These are phyloP conservation scores for Sinotaia quadrata DNA, from an alignment of 2,888 invertebrate genomes.

Conservation along the genomic window DNA sequence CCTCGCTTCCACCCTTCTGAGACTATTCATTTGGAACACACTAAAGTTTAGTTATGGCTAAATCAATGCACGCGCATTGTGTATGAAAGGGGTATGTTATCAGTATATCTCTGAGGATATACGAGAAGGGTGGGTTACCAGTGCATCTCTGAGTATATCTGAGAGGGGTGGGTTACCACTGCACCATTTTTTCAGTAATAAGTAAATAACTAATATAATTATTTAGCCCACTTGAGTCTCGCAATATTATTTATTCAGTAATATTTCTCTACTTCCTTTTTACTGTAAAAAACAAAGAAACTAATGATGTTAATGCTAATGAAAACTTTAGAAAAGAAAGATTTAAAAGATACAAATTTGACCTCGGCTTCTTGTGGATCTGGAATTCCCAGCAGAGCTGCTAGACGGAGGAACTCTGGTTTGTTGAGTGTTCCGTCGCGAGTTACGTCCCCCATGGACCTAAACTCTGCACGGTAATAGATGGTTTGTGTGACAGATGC, in stretches of 20 bases:
- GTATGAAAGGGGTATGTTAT: no score
- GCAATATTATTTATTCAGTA: not conserved
- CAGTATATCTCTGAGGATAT: no score
- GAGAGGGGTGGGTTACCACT: no score
- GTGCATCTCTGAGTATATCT: no score
- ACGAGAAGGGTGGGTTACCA: no score
- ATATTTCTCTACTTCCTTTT: not conserved
- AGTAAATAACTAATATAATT: not conserved
- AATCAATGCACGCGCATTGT: no score
- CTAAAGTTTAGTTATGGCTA: no score
- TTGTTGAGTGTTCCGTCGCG: conserved; percentile 13
- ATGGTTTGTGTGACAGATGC: not conserved
- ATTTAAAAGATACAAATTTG: not conserved
- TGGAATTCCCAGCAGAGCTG: conserved; percentile 22
- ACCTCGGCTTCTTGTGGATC: not conserved
- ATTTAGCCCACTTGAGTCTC: no score
- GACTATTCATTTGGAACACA: no score
- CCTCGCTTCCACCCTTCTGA: no score
- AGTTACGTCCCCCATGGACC: conserved; percentile 27
- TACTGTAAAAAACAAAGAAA: no score
- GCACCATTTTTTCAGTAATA: not conserved
- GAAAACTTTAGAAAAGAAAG: not conserved
- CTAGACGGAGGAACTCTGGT: conserved; percentile 25
- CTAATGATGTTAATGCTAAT: no score
- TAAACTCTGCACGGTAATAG: conserved; percentile 27